phyloP scores from a whole-genome alignment of 2,113 vertebrate genomes.

The Neogobius melanostomus region DNA sequence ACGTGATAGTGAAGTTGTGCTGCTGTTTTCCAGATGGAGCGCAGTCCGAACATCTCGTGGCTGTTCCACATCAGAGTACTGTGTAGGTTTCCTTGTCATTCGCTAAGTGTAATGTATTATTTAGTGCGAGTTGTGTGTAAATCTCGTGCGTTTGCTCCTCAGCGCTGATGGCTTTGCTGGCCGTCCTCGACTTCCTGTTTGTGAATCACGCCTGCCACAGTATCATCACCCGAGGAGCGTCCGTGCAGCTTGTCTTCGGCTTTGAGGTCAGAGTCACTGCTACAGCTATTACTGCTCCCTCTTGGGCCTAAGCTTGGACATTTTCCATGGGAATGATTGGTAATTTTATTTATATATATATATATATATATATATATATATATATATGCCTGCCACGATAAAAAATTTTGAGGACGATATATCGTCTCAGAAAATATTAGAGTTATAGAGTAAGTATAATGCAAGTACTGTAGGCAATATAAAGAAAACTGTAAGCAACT shows the following conservation, averaged over 20 bases:
- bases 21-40: conserved; percentile 84
- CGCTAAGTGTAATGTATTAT: not conserved
- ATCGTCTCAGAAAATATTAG: no score
- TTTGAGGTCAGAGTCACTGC: conserved; percentile 82
- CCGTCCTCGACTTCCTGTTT: conserved; percentile 87
- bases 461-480: no score
- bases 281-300: no score
- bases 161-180: conserved; percentile 89
- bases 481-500: no score
- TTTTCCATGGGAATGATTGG: no score
- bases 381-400: no score
- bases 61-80: conserved; percentile 93
- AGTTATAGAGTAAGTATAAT: no score
- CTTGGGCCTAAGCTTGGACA: no score
- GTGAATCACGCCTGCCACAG: conserved; percentile 94
- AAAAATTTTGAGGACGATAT: no score
- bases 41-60: conserved; percentile 97
- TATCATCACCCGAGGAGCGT: conserved; percentile 92
- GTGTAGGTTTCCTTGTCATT: conserved; percentile 79
- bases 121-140: not conserved
- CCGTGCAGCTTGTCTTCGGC: conserved; percentile 95
- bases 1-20: not conserved
- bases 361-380: no score
- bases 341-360: no score
- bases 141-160: conserved; percentile 17